phyloP scores from a whole-genome alignment of 2,113 vertebrate species.

The Condylura cristata region DNA sequence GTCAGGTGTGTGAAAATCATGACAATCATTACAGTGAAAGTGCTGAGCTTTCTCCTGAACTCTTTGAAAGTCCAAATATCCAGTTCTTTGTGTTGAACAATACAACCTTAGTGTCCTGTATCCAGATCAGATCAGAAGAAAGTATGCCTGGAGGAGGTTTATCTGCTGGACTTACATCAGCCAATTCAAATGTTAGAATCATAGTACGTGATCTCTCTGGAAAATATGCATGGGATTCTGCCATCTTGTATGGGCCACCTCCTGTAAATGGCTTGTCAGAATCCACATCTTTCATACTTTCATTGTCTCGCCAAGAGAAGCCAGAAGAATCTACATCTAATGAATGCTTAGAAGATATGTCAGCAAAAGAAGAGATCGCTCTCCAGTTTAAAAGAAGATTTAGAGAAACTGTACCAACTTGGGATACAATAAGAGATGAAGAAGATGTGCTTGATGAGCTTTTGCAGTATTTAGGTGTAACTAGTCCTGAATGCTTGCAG shows the following conservation, averaged over 20 bases:
- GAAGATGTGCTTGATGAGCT: constrained; percentile 97
- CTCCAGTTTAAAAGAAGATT: constrained; percentile 92
- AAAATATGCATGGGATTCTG: constrained; percentile 98
- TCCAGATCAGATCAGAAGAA: constrained; percentile 94
- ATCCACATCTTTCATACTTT: constrained; percentile 82
- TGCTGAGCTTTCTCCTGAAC: constrained; percentile 95
- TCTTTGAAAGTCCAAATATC: constrained; percentile 97
- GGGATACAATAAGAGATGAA: constrained; percentile 94
- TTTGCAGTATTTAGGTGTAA: constrained; percentile 95
- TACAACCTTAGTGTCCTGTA: constrained; percentile 93
- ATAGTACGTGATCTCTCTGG: constrained; percentile 97
- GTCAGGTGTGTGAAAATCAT: constrained; percentile 98
- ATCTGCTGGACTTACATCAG: constrained; percentile 94
- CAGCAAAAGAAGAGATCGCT: constrained; percentile 87
- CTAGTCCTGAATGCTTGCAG: constrained; percentile 97
- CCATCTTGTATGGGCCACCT: constrained; percentile 95
- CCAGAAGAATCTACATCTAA: constrained; percentile 82
- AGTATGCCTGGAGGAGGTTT: constrained; percentile 95
- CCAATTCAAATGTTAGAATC: constrained; percentile 94
- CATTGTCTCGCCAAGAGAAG: constrained; percentile 85
- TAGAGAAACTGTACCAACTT: constrained; percentile 94
- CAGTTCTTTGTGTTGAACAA: constrained; percentile 98
- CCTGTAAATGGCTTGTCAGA: constrained; percentile 84
- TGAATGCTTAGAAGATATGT: constrained; percentile 84
- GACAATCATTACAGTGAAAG: constrained; percentile 97